A percentile compares a stretch with the other conserved stretches of the same genome.
Evolutionary conservation across 2,797 vertebrate genomes (phyloP).

Genomic region (Dryobates pubescens): DNA sequence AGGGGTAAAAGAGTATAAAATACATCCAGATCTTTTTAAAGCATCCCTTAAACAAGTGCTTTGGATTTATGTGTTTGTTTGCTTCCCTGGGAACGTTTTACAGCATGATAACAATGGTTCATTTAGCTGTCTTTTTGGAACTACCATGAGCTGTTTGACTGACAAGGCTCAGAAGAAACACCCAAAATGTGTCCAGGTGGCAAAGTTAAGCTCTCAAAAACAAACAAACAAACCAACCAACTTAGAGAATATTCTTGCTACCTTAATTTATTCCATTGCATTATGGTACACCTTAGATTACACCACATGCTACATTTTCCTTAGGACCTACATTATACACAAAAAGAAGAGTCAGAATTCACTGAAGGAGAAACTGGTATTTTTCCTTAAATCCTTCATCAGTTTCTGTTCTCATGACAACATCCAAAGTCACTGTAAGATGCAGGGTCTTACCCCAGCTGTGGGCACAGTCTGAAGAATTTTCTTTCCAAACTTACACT

Average conservation of each 20-base stretch:
- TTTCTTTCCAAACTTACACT: not conserved
- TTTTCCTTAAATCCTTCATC: not conserved
- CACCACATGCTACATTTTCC: not conserved
- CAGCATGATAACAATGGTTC: not conserved
- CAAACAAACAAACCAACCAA: not conserved
- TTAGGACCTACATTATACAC: not conserved
- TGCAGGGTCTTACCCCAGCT: not conserved
- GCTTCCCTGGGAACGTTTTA: not conserved
- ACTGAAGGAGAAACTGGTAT: not conserved
- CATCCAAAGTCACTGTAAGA: no score
- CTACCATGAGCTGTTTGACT: not conserved
- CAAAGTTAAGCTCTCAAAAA: not conserved
- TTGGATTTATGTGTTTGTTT: not conserved
- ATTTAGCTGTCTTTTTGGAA: not conserved
- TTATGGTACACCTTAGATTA: not conserved
- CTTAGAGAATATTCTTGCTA: not conserved
- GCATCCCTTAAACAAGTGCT: not conserved
- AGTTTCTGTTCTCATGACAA: not conserved
- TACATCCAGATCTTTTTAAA: not conserved
- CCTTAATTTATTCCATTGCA: not conserved
- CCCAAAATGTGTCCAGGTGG: not conserved
- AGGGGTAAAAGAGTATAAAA: not conserved
- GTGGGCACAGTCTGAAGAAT: rapidly evolving
- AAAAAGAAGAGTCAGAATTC: not conserved
- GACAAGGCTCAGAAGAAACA: not conserved